These are phyloP conservation scores for Archocentrus centrarchus DNA, from an alignment of 2,113 vertebrate genomes.

Conservation along the genomic window DNA sequence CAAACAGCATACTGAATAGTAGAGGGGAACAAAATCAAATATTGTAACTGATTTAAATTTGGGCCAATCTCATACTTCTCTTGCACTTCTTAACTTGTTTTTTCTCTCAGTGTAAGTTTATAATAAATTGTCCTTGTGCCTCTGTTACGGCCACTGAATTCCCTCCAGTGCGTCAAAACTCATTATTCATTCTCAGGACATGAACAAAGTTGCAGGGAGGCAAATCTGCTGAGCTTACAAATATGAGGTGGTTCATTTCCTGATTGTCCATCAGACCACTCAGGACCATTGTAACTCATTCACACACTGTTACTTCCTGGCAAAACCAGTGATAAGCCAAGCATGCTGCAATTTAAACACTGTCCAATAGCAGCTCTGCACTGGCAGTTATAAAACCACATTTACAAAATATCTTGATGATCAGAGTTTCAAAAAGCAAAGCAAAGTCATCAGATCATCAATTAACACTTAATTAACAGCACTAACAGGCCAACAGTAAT, in stretches of 20 bases:
- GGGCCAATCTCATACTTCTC: not conserved
- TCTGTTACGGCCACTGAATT: not conserved
- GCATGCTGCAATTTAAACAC: no score
- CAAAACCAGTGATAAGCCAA: no score
- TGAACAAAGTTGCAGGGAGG: not conserved
- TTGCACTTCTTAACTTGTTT: not conserved
- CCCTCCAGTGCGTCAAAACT: not conserved
- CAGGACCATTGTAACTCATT: not conserved
- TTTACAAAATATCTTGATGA: not conserved
- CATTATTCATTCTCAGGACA: not conserved
- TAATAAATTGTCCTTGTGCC: not conserved
- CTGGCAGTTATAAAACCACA: not conserved
- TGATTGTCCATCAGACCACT: not conserved
- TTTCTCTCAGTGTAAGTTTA: not conserved
- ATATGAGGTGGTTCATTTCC: not conserved
- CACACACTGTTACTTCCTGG: no score
- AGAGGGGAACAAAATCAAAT: not conserved
- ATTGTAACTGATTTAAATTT: not conserved
- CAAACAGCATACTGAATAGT: not conserved
- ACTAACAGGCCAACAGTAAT: not conserved
- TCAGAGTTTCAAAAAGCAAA: not conserved
- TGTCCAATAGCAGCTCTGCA: no score
- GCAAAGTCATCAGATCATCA: not conserved
- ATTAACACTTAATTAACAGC: not conserved
- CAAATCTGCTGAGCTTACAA: not conserved